Evolutionary conservation across 2,797 vertebrate genomes (phyloP).

Genomic region (Sus cebifrons): DNA sequence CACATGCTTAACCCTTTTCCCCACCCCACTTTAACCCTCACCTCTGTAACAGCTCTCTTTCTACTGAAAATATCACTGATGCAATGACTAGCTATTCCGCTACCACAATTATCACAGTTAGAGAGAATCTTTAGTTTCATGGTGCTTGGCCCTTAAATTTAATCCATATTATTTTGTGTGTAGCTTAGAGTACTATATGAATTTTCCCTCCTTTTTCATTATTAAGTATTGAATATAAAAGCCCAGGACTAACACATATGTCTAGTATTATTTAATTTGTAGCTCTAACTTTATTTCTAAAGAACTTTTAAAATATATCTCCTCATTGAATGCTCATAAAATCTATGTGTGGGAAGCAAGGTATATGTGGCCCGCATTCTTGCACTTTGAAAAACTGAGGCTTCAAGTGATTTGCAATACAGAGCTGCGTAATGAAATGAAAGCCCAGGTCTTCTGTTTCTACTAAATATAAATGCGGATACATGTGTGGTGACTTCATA

Average conservation of each 20-base stretch:
- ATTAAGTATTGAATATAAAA: background rate
- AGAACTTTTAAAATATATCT: background rate
- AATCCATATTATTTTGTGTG: background rate
- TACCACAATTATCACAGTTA: background rate
- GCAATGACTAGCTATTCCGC: background rate
- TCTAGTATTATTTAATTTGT: background rate
- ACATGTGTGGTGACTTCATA: background rate
- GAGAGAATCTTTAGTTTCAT: background rate
- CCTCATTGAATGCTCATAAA: background rate
- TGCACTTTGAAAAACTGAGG: background rate
- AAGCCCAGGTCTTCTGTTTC: background rate
- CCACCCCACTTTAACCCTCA: background rate
- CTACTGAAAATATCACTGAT: background rate
- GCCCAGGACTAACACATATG: background rate
- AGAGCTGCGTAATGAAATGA: background rate
- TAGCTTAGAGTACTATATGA: background rate
- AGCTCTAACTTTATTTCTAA: background rate
- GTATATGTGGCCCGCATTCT: background rate
- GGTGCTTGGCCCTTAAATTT: background rate
- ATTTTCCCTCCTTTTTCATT: background rate
- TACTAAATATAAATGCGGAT: background rate
- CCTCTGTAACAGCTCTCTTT: too few relatives aligned
- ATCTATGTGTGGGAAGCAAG: background rate
- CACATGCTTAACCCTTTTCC: background rate
- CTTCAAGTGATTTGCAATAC: background rate